These are phyloP conservation scores for Rutilus rutilus DNA, from an alignment of 2,113 vertebrate genomes.

Conservation along the genomic window DNA sequence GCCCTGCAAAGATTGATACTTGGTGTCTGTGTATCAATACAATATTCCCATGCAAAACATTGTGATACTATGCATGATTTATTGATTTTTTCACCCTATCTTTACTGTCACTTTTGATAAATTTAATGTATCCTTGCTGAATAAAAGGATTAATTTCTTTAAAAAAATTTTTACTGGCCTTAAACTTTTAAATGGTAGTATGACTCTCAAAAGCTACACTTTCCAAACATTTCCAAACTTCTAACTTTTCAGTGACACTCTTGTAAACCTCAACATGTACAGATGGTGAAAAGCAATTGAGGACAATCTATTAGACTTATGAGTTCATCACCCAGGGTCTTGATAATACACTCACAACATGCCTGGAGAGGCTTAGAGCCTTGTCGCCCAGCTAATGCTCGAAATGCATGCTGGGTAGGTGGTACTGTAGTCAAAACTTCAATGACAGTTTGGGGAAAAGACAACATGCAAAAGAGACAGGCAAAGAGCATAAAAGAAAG, in stretches of 20 bases:
- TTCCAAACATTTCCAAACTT: background rate
- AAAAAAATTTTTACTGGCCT: background rate
- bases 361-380: background rate
- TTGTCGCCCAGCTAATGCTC: background rate
- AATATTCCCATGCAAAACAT: no score
- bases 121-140: background rate
- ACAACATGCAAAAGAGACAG: background rate
- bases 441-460: background rate
- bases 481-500: background rate
- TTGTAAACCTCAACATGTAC: background rate
- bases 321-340: background rate
- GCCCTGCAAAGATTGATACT: no score
- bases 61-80: no score
- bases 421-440: conserved; percentile 21
- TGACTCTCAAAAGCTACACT: background rate
- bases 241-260: background rate
- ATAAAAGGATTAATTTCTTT: background rate
- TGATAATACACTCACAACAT: conserved; percentile 8
- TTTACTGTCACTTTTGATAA: no score
- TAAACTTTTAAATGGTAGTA: background rate
- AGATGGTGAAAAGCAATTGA: background rate
- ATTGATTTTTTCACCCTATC: no score
- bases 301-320: background rate
- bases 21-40: no score
- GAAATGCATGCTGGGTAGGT: conserved; percentile 22